Evolutionary conservation across 2,113 vertebrate genomes (phyloP).

Genomic region (Catagonus wagneri): DNA sequence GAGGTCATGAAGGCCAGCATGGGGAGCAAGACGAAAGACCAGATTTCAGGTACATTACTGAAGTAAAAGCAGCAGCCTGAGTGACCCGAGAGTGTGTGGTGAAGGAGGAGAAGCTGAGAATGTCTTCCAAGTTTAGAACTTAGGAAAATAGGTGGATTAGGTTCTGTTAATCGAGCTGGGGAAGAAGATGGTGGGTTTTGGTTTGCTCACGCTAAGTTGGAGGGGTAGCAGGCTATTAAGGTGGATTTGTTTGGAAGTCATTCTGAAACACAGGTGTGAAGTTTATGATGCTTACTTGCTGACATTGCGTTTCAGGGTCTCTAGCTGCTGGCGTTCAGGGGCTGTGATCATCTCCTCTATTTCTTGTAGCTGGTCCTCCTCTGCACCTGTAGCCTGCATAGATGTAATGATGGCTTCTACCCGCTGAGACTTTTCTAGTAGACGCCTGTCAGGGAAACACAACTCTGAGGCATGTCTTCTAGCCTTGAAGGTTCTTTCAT

Average conservation of each 20-base stretch:
- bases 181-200: background rate
- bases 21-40: background rate
- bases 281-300: slow-evolving; percentile 91
- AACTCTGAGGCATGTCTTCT: background rate
- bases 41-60: background rate
- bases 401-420: slow-evolving; percentile 97
- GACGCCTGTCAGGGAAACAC: slow-evolving; percentile 87
- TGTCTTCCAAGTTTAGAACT: background rate
- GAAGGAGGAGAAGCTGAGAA: background rate
- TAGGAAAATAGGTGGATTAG: background rate
- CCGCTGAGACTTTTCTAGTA: slow-evolving; percentile 97
- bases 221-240: background rate
- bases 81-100: background rate
- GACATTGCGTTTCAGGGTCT: slow-evolving; percentile 92
- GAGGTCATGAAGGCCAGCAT: background rate
- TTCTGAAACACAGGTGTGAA: background rate
- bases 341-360: slow-evolving; percentile 98
- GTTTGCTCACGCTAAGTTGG: background rate
- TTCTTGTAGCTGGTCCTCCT: slow-evolving; percentile 93
- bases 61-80: background rate
- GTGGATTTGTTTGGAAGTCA: background rate
- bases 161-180: background rate
- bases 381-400: slow-evolving; percentile 95
- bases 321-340: slow-evolving; percentile 95
- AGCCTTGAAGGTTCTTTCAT: background rate